Evolutionary conservation across 2,797 vertebrate species (phyloP).

Genomic region (Melanotaenia maccullochi): DNA sequence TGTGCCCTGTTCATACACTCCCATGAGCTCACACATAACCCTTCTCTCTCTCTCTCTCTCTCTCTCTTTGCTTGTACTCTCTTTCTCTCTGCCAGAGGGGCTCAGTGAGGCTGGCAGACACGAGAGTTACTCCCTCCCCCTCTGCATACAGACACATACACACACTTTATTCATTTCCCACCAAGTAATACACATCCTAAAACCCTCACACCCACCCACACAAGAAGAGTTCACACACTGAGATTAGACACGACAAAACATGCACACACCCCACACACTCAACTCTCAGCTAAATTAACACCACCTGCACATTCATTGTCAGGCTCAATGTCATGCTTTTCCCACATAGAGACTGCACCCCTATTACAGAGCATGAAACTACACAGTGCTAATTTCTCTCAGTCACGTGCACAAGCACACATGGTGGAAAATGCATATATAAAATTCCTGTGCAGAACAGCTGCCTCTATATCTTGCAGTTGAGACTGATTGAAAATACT

Average conservation of each 20-base stretch:
- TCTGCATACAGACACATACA: conserved; percentile 28
- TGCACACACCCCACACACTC: conserved; percentile 38
- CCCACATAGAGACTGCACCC: conserved; percentile 42
- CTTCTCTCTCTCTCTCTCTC: conserved; percentile 23
- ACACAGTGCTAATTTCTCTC: conserved; percentile 12
- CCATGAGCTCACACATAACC: conserved; percentile 70
- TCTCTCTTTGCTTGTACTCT: conserved; percentile 22
- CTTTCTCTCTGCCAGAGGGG: conserved; percentile 73
- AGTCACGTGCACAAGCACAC: neutral
- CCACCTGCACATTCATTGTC: conserved; percentile 70
- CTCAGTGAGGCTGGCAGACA: conserved; percentile 76
- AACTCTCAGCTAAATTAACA: conserved; percentile 72
- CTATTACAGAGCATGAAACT: conserved; percentile 32
- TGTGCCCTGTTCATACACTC: conserved; percentile 71
- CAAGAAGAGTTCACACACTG: conserved; percentile 36
- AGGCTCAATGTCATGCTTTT: conserved; percentile 55
- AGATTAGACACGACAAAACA: conserved; percentile 57
- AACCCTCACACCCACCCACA: conserved; percentile 42
- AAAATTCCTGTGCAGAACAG: conserved; percentile 56
- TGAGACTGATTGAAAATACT: conserved; percentile 23
- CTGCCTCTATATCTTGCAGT: conserved; percentile 32
- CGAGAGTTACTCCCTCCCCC: conserved; percentile 71
- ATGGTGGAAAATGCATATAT: conserved; percentile 38
- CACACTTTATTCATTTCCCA: conserved; percentile 62
- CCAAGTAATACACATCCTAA: conserved; percentile 63